These are phyloP conservation scores for Gallirallus australis DNA, from an alignment of 2,797 vertebrate species.

Conservation along the genomic window DNA sequence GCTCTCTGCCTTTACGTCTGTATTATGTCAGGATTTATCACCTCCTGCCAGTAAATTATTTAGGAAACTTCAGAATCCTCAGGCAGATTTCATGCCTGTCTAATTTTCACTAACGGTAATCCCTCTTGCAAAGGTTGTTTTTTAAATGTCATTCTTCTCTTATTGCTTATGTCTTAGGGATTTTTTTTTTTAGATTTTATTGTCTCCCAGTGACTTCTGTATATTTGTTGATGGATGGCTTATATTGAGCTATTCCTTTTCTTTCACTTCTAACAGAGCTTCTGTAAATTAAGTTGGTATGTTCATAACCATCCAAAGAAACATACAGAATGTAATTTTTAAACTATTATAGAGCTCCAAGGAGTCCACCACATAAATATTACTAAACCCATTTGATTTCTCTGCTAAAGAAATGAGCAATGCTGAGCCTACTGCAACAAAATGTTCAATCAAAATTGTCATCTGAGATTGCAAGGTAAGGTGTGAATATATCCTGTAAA, in stretches of 20 bases:
- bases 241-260: neutral
- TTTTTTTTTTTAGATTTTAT: neutral
- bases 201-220: neutral
- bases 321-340: neutral
- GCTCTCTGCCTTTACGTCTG: neutral
- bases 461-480: neutral
- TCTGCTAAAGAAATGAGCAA: neutral
- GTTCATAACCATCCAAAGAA: neutral
- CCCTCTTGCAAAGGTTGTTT: neutral
- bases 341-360: neutral
- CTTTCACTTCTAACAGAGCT: neutral
- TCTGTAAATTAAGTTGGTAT: neutral
- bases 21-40: conserved; percentile 19
- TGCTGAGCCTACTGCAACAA: neutral
- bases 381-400: neutral
- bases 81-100: neutral
- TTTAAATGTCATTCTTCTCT: neutral
- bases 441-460: neutral
- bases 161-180: neutral
- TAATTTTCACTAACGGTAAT: conserved; percentile 9
- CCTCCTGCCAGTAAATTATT: neutral
- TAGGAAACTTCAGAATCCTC: neutral
- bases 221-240: neutral
- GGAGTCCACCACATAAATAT: neutral
- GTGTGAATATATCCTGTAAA: neutral